Evolutionary conservation across 2,888 invertebrate genomes (phyloP).

Genomic region (Diplazon laetatorius): DNA sequence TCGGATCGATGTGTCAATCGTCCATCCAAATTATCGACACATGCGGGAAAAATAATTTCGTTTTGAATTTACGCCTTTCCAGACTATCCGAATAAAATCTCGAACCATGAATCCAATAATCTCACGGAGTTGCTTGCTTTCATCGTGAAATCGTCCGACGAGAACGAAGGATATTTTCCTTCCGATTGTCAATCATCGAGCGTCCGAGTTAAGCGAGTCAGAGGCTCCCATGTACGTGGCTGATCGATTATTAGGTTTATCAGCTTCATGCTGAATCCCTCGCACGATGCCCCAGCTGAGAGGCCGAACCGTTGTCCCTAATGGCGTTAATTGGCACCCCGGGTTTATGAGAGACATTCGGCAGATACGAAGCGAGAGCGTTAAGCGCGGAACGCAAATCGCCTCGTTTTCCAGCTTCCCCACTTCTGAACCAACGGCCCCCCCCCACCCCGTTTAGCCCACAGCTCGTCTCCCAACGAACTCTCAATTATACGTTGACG

Average conservation of each 20-base stretch:
- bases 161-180: neutral
- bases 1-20: too few species aligned
- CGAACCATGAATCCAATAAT: neutral
- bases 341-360: conserved; percentile 74
- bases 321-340: conserved; percentile 72
- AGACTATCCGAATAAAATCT: neutral
- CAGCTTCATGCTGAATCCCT: conserved; percentile 22
- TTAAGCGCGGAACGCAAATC: neutral
- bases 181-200: neutral
- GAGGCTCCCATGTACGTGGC: neutral
- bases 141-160: neutral
- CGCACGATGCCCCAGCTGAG: neutral
- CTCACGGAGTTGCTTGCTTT: neutral
- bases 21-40: too few species aligned
- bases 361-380: conserved; percentile 33
- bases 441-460: neutral
- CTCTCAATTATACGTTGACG: conserved; percentile 71
- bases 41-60: too few species aligned
- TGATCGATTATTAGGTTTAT: conserved; percentile 64
- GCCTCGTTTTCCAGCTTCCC: conserved; percentile 43
- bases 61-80: too few species aligned
- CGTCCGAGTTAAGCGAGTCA: neutral
- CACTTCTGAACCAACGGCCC: conserved; percentile 8
- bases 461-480: conserved; percentile 56
- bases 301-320: conserved; percentile 64